These are phyloP conservation scores for Nemapogon koenigi DNA, from an alignment of 2,888 invertebrate species.

Conservation along the genomic window DNA sequence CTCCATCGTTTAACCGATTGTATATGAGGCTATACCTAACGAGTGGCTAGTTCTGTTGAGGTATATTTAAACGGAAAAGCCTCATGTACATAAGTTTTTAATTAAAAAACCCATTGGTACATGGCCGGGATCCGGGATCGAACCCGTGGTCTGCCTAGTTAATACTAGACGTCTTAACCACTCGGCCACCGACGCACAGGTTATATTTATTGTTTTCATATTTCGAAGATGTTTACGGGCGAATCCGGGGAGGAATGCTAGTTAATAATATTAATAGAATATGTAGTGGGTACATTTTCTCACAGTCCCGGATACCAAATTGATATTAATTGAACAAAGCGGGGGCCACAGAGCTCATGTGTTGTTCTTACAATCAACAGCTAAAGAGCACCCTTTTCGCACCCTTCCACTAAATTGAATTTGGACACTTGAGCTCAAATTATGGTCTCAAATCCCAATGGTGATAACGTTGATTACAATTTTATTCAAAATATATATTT, in stretches of 20 bases:
- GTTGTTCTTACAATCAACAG: constrained; percentile 56
- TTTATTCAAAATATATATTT: not conserved
- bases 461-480: constrained; percentile 3
- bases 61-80: too few species aligned
- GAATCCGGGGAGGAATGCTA: not conserved
- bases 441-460: constrained; percentile 2
- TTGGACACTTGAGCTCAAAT: constrained; percentile 6
- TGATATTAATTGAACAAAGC: constrained; percentile 21
- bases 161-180: too few species aligned
- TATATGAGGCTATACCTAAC: too few species aligned
- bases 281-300: not conserved
- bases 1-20: too few species aligned
- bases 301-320: constrained; percentile 2
- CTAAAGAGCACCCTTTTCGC: constrained; percentile 27
- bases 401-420: constrained; percentile 14
- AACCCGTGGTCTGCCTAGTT: too few species aligned
- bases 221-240: not conserved
- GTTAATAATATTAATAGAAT: not conserved
- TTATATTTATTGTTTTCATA: not conserved
- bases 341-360: constrained; percentile 45
- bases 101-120: too few species aligned
- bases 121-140: too few species aligned
- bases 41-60: too few species aligned
- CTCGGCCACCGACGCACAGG: too few species aligned
- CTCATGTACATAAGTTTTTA: too few species aligned